Conservation (phyloP, 2,888 invertebrate genomes). For the Zygaena filipendulae region DNA sequence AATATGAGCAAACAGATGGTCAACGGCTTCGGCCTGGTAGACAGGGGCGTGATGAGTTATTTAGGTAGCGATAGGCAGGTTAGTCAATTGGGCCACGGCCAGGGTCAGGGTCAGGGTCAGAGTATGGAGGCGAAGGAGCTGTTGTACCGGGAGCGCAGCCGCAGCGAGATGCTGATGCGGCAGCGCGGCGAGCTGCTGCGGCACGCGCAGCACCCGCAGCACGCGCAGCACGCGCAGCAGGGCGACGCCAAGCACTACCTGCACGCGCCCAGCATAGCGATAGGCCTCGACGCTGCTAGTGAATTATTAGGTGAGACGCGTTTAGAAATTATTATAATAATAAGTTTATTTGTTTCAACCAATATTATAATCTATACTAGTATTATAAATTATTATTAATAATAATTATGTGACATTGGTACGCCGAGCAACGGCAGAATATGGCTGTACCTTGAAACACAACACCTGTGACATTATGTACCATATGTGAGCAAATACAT, state of each 20-base stretch:
- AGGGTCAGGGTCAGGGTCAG: too few species aligned
- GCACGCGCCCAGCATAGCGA: constrained; percentile 48
- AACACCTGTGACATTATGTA: too few species aligned
- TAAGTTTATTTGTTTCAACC: background rate
- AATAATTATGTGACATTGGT: too few species aligned
- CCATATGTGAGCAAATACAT: too few species aligned
- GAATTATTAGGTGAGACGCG: constrained; percentile 57
- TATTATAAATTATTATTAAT: too few species aligned
- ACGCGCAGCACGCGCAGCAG: constrained; percentile 47
- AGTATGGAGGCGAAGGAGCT: constrained; percentile 49
- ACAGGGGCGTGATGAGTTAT: constrained; percentile 42
- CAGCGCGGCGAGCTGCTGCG: constrained; percentile 49
- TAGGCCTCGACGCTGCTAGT: constrained; percentile 55
- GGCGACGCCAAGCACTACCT: constrained; percentile 51
- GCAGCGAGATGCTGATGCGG: constrained; percentile 48
- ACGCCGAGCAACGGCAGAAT: too few species aligned
- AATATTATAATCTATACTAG: too few species aligned
- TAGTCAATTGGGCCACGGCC: constrained; percentile 49
- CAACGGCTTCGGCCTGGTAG: constrained; percentile 51
- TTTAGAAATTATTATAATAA: constrained; percentile 3
- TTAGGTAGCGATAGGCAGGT: constrained; percentile 48
- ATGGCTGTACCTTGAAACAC: too few species aligned
- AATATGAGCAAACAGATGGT: constrained; percentile 37
- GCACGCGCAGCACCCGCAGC: constrained; percentile 42
- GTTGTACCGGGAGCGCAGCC: constrained; percentile 39